Conservation (phyloP, 2,113 vertebrate species). For the Thunnus maccoyii region DNA sequence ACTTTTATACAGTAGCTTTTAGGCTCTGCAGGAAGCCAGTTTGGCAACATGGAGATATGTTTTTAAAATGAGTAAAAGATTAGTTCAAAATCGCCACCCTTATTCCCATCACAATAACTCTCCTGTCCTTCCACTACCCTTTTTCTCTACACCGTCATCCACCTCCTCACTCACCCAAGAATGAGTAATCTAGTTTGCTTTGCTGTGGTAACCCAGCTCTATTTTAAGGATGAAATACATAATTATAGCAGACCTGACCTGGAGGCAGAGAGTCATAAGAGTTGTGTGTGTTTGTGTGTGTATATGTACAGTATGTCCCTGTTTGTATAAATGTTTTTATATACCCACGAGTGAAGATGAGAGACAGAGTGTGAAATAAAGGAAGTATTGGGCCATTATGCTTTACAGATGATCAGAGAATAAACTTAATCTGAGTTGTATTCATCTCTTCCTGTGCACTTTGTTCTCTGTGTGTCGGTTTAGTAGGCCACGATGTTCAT, state of each 20-base stretch:
- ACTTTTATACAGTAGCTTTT: slow-evolving; percentile 1
- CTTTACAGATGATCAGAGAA: slow-evolving; percentile 15
- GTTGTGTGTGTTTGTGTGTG: neutral
- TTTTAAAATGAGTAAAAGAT: slow-evolving; percentile 29
- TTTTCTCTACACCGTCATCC: slow-evolving; percentile 7
- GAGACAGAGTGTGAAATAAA: slow-evolving; percentile 7
- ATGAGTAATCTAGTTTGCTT: slow-evolving; percentile 74
- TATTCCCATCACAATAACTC: slow-evolving; percentile 35
- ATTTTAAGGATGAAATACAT: slow-evolving; percentile 79
- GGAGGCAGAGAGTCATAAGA: slow-evolving; percentile 53
- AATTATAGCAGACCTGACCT: slow-evolving; percentile 77
- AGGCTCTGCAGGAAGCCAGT: neutral
- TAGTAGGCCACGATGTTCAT: slow-evolving; percentile 45
- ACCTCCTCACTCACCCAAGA: slow-evolving; percentile 63
- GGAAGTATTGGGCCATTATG: neutral
- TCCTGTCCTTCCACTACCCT: slow-evolving; percentile 19
- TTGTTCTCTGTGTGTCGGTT: slow-evolving; percentile 30
- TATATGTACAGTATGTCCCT: slow-evolving; percentile 1
- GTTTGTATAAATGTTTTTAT: neutral
- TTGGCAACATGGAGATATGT: neutral
- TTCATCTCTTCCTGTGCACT: neutral
- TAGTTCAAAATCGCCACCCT: slow-evolving; percentile 9
- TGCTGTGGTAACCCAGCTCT: slow-evolving; percentile 65
- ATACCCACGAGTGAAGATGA: slow-evolving; percentile 8
- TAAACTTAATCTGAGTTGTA: slow-evolving; percentile 21